Base-by-base conservation (phyloP, 2,797 vertebrate genomes). In the Pangasius macronema region DNA sequence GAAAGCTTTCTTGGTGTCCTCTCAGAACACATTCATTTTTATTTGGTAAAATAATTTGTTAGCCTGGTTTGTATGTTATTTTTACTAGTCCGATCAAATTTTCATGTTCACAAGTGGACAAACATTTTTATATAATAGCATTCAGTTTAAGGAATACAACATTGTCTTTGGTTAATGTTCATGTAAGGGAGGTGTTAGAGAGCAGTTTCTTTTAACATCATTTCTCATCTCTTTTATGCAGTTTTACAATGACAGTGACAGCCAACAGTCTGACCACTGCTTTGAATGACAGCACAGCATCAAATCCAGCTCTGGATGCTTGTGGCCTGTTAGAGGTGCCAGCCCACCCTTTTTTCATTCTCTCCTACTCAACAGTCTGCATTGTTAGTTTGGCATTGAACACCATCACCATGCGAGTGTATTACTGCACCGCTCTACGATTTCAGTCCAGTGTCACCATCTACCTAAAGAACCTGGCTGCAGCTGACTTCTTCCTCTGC, bases 391-490 rank as follows among this genome's bases (percentile, higher is more conserved):
- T 94, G 88, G 1, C 94, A 55, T 90, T 96, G 5, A 96, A 96
- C 0, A 86, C 93, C 22, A 91, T 95, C 87, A 93, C 93, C 0
- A 87, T 96, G 87, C 92, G 86, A 61, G 91, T 96, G 10, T 95
- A 95, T 86, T 95, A 94, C 92, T 95, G 91, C 85, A 63, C 30
- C 0, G 33, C 82, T 8, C 89, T 88, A 77, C 87, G 22, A 2
- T 2, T 86, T 83, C 89, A 90, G 72, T 89, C 90, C 91, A 93
- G 93, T 0, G 91, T 96, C 20, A 94, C 91, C 0, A 33, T 96
- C 81, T 96, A 95, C 90, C 92, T 96, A 87, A 94, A 93, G 92
- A 95, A 96, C 91, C 92, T 96, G 87, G 94, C 91, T 0, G 93
- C 91, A 0, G 91, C 95, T 0, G 95, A 96, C 90, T 94, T 96